phyloP scores from a whole-genome alignment of 2,888 invertebrate species.

The Linnaemya vulpina region DNA sequence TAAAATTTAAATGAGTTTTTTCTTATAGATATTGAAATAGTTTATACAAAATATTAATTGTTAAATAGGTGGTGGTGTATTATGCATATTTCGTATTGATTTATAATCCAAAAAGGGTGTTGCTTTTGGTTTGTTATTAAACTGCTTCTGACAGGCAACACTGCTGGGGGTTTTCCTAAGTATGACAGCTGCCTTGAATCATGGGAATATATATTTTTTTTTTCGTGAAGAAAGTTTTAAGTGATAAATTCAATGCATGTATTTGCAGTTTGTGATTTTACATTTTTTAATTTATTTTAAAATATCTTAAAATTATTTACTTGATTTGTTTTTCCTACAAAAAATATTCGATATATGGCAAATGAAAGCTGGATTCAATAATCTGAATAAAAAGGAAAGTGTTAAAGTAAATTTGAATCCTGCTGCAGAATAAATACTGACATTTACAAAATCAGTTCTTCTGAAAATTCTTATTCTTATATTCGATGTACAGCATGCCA shows the following conservation, averaged over 20 bases:
- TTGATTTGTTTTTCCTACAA: too few species aligned
- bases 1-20: not conserved
- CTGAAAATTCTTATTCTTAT: too few species aligned
- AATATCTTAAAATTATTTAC: too few species aligned
- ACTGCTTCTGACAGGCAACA: not conserved
- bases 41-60: not conserved
- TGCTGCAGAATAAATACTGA: too few species aligned
- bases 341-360: too few species aligned
- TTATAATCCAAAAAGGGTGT: not conserved
- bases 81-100: not conserved
- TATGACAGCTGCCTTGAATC: not conserved
- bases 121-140: not conserved
- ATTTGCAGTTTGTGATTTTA: not conserved
- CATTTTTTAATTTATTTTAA: not conserved
- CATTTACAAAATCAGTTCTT: too few species aligned
- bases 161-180: not conserved
- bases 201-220: constrained; percentile 2
- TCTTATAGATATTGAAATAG: not conserved
- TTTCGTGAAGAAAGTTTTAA: not conserved
- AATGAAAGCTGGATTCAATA: too few species aligned
- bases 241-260: not conserved
- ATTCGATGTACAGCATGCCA: too few species aligned
- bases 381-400: too few species aligned
- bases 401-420: too few species aligned
- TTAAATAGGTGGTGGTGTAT: not conserved